phyloP scores from a whole-genome alignment of 1,140 invertebrate species.

The Drosophila simulans region DNA sequence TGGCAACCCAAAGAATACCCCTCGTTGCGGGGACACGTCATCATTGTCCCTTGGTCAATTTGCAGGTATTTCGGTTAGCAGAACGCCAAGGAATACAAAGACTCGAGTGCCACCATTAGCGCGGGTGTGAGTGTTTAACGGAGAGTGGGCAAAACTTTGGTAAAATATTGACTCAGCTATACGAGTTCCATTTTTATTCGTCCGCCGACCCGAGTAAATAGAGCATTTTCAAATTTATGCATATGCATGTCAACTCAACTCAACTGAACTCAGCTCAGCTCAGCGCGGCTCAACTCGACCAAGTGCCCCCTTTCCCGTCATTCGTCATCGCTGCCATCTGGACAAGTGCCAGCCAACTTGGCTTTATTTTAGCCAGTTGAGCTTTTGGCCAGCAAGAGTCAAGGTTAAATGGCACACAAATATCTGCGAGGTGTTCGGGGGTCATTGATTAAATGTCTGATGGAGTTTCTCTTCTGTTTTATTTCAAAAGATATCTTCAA shows the following conservation, averaged over 20 bases:
- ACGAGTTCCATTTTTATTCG: slow-evolving; percentile 43
- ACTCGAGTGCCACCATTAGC: slow-evolving; percentile 35
- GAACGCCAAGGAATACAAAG: slow-evolving; percentile 30
- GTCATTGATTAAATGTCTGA: too few relatives aligned
- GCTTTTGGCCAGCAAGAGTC: too few relatives aligned
- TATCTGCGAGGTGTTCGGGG: not conserved
- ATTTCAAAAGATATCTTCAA: too few relatives aligned
- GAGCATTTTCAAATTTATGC: slow-evolving; percentile 62
- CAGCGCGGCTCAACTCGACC: slow-evolving; percentile 17
- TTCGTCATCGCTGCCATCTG: slow-evolving; percentile 12
- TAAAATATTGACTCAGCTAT: slow-evolving; percentile 65
- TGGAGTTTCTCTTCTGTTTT: too few relatives aligned
- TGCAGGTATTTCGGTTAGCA: slow-evolving; percentile 28
- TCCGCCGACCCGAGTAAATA: slow-evolving; percentile 52
- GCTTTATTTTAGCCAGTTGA: slow-evolving; percentile 1
- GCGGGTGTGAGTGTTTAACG: slow-evolving; percentile 9
- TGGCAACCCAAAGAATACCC: not conserved
- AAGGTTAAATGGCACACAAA: not conserved
- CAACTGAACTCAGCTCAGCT: slow-evolving; percentile 4
- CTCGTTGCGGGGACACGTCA: slow-evolving; percentile 20
- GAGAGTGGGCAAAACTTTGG: slow-evolving; percentile 45
- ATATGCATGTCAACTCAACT: slow-evolving; percentile 55
- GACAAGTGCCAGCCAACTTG: not conserved
- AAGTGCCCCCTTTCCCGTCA: slow-evolving; percentile 1
- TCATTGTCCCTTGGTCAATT: slow-evolving; percentile 31